Evolutionary conservation across 2,113 vertebrate species (phyloP).

Genomic region (Chrysemys picta): DNA sequence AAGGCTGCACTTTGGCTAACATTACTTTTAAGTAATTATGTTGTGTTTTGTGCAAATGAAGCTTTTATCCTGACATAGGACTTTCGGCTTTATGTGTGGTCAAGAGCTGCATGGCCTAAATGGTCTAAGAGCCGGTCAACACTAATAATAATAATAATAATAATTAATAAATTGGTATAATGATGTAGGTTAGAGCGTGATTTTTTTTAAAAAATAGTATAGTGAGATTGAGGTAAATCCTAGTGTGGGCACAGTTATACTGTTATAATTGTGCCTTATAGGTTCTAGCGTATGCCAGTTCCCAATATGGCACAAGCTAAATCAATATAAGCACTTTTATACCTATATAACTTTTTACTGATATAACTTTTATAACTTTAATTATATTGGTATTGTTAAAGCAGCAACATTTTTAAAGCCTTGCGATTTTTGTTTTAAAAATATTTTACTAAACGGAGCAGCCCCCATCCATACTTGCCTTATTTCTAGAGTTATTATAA

Average conservation of each 20-base stretch:
- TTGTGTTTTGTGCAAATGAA: background rate
- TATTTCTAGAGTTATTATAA: background rate
- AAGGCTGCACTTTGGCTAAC: background rate
- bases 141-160: background rate
- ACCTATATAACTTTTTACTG: background rate
- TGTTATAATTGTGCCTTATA: fast-evolving
- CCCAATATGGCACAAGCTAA: background rate
- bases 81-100: background rate
- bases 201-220: background rate
- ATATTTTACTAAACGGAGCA: background rate
- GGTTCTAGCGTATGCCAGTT: fast-evolving
- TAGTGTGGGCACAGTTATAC: background rate
- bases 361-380: background rate
- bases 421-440: background rate
- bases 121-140: background rate
- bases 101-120: background rate
- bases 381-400: background rate
- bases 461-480: background rate
- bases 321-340: background rate
- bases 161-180: background rate
- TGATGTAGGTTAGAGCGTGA: fast-evolving
- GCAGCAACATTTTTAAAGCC: background rate
- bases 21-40: background rate
- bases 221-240: fast-evolving
- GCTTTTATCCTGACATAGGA: background rate